phyloP scores from a whole-genome alignment of 35 echinoderm and acorn worm genomes.

The Lytechinus pictus region DNA sequence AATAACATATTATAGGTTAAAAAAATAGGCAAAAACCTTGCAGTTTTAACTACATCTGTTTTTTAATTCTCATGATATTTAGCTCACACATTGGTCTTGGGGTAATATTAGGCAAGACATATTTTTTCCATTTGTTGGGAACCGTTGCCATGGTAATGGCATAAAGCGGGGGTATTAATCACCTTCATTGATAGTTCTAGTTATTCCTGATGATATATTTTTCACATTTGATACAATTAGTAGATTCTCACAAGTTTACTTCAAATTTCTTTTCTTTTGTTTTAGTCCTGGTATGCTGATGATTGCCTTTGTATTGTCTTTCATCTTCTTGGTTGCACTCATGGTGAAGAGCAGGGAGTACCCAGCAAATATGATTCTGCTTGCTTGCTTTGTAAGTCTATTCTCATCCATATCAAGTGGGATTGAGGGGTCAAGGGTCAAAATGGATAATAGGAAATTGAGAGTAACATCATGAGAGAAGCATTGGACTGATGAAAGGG shows the following conservation, averaged over 20 bases:
- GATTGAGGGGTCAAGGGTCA: neutral
- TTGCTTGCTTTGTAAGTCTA: slow-evolving; percentile 88
- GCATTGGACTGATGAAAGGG: neutral
- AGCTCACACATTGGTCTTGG: no score
- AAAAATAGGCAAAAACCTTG: no score
- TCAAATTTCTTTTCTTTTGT: slow-evolving; percentile 15
- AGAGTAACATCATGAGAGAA: neutral
- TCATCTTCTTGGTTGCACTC: slow-evolving; percentile 83
- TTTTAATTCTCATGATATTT: no score
- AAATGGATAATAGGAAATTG: neutral
- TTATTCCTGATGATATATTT: no score
- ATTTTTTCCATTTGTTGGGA: no score
- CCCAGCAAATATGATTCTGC: slow-evolving; percentile 92
- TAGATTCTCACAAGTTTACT: neutral
- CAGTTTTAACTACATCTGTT: no score
- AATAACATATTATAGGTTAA: no score
- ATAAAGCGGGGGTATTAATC: no score
- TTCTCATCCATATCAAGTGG: neutral
- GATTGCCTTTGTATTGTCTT: slow-evolving; percentile 72
- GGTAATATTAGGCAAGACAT: no score
- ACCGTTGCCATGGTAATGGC: no score
- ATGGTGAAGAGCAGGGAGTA: slow-evolving; percentile 85
- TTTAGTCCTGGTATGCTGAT: slow-evolving; percentile 84
- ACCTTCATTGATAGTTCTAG: no score
- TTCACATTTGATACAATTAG: no score